Percentiles rank a stretch among this genome's conserved stretches.
These are phyloP conservation scores for Trachops cirrhosus DNA, from an alignment of 2,797 vertebrate genomes.

Conservation along the genomic window DNA sequence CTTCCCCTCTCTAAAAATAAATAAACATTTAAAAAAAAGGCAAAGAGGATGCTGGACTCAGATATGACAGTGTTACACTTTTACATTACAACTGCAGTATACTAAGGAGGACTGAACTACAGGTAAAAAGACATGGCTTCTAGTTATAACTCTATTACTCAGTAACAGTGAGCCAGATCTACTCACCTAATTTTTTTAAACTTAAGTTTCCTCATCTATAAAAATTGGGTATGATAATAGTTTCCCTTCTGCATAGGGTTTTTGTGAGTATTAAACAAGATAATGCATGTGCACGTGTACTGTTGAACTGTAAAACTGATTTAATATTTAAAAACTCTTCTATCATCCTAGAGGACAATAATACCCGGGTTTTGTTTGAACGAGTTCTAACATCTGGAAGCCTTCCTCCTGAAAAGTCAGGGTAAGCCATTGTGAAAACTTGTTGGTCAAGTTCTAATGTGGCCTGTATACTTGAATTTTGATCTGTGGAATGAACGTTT, in stretches of 20 bases:
- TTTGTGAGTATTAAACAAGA: conserved; percentile 37
- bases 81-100: background rate
- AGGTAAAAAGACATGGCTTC: background rate
- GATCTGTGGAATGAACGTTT: background rate
- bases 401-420: conserved; percentile 97
- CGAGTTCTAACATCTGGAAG: conserved; percentile 99
- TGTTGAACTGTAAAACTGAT: conserved; percentile 3
- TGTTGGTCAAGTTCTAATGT: background rate
- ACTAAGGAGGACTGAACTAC: background rate
- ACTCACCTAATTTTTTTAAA: background rate
- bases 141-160: background rate
- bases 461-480: background rate
- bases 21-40: conserved; percentile 23
- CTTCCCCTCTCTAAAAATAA: too few relatives aligned
- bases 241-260: conserved; percentile 24
- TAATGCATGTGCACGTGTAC: conserved; percentile 34
- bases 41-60: background rate
- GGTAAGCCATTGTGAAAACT: conserved; percentile 84
- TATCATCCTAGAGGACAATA: conserved; percentile 94
- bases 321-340: conserved; percentile 69
- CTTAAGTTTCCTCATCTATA: background rate
- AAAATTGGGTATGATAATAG: background rate
- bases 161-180: background rate
- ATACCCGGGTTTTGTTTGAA: conserved; percentile 99
- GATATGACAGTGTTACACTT: background rate